These are phyloP conservation scores for Amphipoea lucens DNA, from an alignment of 2,888 invertebrate genomes.

Conservation along the genomic window DNA sequence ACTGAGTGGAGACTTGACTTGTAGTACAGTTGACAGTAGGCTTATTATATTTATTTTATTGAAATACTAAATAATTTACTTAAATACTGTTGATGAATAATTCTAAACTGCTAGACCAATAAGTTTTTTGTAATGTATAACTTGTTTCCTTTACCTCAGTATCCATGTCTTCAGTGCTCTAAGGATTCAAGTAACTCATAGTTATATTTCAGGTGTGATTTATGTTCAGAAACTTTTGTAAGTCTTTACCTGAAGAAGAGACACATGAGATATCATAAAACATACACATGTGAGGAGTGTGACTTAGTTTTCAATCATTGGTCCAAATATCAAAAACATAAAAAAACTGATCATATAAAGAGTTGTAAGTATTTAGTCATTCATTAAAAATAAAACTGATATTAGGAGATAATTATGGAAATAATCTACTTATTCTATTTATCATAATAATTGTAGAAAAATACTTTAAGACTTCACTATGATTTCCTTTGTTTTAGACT, in stretches of 20 bases:
- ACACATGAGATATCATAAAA: conserved; percentile 87
- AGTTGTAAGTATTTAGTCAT: conserved; percentile 69
- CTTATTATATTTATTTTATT: background rate
- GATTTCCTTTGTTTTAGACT: conserved; percentile 57
- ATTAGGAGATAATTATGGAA: background rate
- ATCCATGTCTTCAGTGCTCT: background rate
- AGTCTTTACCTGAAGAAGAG: conserved; percentile 85
- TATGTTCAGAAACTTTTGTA: conserved; percentile 88
- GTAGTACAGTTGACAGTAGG: no score
- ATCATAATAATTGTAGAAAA: background rate
- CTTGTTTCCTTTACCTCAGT: background rate
- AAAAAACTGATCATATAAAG: conserved; percentile 78
- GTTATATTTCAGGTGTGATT: conserved; percentile 86
- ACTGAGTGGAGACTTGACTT: no score
- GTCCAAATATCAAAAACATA: conserved; percentile 86
- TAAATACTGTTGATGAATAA: background rate
- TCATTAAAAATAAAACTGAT: background rate
- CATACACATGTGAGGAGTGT: conserved; percentile 88
- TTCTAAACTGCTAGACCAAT: background rate
- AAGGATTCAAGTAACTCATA: conserved; percentile 1
- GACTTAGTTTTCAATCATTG: conserved; percentile 85
- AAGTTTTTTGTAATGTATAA: background rate
- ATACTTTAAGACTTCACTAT: conserved; percentile 22
- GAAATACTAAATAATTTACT: background rate
- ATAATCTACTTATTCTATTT: background rate